Evolutionary conservation across 2,888 invertebrate genomes (phyloP).

Genomic region (Halictus ligatus): DNA sequence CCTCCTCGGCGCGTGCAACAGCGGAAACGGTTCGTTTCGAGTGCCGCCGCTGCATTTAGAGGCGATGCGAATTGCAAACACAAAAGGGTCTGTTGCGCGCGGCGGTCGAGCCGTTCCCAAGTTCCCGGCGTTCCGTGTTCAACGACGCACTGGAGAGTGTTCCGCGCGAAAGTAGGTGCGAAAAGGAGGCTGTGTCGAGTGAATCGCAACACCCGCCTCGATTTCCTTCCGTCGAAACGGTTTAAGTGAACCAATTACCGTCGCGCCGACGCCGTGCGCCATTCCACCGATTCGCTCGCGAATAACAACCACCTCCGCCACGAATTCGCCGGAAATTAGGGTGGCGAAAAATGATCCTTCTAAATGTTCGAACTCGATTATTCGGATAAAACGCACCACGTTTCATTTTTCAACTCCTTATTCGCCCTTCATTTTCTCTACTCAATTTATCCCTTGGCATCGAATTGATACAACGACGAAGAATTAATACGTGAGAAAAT

Average conservation of each 20-base stretch:
- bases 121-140: conserved; percentile 21
- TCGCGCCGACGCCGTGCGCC: background rate
- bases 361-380: no score
- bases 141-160: conserved; percentile 40
- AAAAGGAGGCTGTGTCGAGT: conserved; percentile 42
- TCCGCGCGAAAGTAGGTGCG: conserved; percentile 50
- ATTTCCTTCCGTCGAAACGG: conserved; percentile 21
- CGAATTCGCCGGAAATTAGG: background rate
- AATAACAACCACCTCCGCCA: no score
- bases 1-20: conserved; percentile 38
- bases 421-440: no score
- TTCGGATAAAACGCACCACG: no score
- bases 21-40: conserved; percentile 57
- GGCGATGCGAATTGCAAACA: conserved; percentile 51
- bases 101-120: conserved; percentile 32
- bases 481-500: no score
- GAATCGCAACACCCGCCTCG: conserved; percentile 40
- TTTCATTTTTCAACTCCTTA: no score
- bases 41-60: conserved; percentile 50
- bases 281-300: background rate
- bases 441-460: no score
- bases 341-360: no score
- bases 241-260: background rate
- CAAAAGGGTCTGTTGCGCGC: conserved; percentile 47
- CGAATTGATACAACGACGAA: no score